These are phyloP conservation scores for Hyles vespertilio DNA, from an alignment of 1,140 invertebrate species.

Conservation along the genomic window DNA sequence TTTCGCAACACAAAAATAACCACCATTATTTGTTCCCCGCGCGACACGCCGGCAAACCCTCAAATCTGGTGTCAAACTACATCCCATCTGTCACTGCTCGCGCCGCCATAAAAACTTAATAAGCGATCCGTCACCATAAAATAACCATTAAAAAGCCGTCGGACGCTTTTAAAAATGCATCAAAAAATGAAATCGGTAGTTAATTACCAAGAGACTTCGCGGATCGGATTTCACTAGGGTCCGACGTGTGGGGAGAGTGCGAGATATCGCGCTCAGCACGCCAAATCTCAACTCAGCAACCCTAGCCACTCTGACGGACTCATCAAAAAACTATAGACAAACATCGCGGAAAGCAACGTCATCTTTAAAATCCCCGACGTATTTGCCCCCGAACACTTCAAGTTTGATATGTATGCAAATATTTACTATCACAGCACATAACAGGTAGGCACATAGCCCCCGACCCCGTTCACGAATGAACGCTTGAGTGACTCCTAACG, in stretches of 20 bases:
- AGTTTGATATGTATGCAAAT: conserved; percentile 68
- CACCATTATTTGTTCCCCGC: too few relatives aligned
- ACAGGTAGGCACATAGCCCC: conserved; percentile 49
- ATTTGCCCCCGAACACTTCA: conserved; percentile 41
- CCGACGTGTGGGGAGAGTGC: conserved; percentile 30
- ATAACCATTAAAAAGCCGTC: conserved; percentile 74
- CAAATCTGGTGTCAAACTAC: conserved; percentile 71
- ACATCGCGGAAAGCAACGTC: conserved; percentile 21
- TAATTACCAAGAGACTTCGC: conserved; percentile 72
- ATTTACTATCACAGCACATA: conserved; percentile 61
- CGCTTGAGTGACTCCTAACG: conserved; percentile 65
- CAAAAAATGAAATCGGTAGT: conserved; percentile 73
- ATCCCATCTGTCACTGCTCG: conserved; percentile 65
- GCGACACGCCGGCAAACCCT: conserved; percentile 25
- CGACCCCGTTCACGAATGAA: conserved; percentile 64
- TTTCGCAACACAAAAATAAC: too few relatives aligned
- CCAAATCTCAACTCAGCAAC: background rate
- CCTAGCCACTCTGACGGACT: conserved; percentile 13
- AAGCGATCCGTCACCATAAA: conserved; percentile 75
- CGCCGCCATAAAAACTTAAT: conserved; percentile 70
- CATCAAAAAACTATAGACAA: conserved; percentile 40
- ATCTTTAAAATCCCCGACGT: conserved; percentile 17
- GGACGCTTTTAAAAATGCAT: conserved; percentile 74
- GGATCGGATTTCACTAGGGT: conserved; percentile 60
- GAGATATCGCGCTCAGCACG: conserved; percentile 23